Evolutionary conservation across 2,797 vertebrate species (phyloP).

Genomic region (Ciconia nigra): DNA sequence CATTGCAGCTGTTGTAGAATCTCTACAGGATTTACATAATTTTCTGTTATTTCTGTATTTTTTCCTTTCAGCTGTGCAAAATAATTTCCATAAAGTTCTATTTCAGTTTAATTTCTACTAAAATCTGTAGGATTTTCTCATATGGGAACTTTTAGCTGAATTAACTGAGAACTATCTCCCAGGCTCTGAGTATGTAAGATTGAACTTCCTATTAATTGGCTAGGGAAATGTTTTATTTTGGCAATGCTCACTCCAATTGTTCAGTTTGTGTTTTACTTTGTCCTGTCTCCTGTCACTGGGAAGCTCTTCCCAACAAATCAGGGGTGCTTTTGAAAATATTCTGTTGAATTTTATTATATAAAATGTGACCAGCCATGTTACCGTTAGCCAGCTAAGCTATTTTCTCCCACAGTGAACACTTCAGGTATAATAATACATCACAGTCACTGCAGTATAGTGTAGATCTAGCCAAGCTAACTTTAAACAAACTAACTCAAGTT

Average conservation of each 20-base stretch:
- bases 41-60: neutral
- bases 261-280: neutral
- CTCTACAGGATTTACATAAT: neutral
- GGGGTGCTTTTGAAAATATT: neutral
- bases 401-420: neutral
- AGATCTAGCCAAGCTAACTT: neutral
- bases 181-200: neutral
- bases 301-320: neutral
- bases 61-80: neutral
- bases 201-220: neutral
- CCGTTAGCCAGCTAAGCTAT: neutral
- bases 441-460: neutral
- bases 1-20: neutral
- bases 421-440: neutral
- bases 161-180: neutral
- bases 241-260: neutral
- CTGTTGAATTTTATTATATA: neutral
- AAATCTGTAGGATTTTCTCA: neutral
- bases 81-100: neutral
- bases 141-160: neutral
- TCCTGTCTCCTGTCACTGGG: neutral
- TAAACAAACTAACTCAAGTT: neutral
- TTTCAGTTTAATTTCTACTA: neutral
- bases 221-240: neutral
- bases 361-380: neutral